phyloP scores from a whole-genome alignment of 2,797 vertebrate species.

The Ctenopoma kingsleyae region DNA sequence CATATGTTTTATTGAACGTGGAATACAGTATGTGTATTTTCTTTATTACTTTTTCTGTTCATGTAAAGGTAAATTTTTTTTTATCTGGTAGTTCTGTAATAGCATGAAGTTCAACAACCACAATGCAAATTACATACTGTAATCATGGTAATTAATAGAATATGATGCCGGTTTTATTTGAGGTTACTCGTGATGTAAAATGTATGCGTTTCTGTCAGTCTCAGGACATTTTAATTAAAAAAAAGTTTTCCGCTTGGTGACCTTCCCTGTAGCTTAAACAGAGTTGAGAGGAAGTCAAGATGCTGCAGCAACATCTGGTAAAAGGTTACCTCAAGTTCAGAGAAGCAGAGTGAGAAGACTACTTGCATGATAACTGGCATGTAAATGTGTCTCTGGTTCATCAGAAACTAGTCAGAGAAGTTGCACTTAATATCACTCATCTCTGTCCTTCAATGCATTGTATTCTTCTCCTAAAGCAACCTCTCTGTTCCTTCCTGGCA shows the following conservation, averaged over 20 bases:
- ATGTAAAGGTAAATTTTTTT: too few relatives aligned
- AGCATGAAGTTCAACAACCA: background rate
- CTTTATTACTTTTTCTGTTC: too few relatives aligned
- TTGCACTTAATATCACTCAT: background rate
- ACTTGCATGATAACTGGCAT: background rate
- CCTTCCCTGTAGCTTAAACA: conserved; percentile 22
- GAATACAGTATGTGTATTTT: too few relatives aligned
- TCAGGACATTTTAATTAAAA: background rate
- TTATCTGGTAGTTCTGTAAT: background rate
- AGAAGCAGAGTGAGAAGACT: background rate
- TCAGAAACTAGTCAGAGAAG: background rate
- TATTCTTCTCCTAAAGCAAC: conserved; percentile 16
- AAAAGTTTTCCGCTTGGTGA: background rate
- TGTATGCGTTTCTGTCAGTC: background rate
- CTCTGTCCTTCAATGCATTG: conserved; percentile 7
- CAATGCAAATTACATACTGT: background rate
- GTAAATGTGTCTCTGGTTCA: background rate
- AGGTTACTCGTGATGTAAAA: background rate
- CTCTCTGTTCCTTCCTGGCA: conserved; percentile 66
- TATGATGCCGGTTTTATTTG: background rate
- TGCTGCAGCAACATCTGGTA: conserved; percentile 40
- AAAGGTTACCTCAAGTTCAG: conserved; percentile 23
- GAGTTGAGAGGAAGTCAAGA: background rate
- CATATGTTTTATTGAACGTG: too few relatives aligned
- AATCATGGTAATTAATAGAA: too few relatives aligned